phyloP scores from a whole-genome alignment of 2,113 vertebrate species.

The Eupsittula cactorum region DNA sequence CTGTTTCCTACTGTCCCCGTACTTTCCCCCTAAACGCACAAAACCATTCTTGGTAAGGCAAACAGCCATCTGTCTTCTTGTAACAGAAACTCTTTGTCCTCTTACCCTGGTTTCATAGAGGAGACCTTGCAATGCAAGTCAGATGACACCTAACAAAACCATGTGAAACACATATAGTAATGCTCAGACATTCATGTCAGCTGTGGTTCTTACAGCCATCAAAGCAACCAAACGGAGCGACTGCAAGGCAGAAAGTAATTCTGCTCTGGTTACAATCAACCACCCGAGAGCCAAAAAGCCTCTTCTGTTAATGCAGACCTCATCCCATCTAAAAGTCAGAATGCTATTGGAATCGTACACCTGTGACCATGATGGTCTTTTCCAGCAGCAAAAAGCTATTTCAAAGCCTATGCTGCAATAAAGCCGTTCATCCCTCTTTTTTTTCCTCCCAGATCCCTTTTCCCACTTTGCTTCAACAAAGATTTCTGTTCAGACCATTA shows the following conservation, averaged over 20 bases:
- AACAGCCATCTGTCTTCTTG: not conserved
- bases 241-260: not conserved
- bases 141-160: not conserved
- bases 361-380: not conserved
- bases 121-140: not conserved
- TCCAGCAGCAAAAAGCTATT: not conserved
- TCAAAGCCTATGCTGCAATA: not conserved
- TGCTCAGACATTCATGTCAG: not conserved
- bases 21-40: not conserved
- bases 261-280: not conserved
- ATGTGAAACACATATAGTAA: not conserved
- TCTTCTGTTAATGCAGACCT: not conserved
- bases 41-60: not conserved
- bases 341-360: not conserved
- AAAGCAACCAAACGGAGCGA: not conserved
- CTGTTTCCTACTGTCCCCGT: slow-evolving; percentile 11
- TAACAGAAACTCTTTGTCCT: not conserved
- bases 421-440: not conserved
- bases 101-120: not conserved
- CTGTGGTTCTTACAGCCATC: not conserved
- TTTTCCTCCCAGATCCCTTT: not conserved
- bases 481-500: slow-evolving; percentile 27
- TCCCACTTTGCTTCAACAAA: not conserved
- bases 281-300: not conserved
- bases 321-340: not conserved